phyloP scores from a whole-genome alignment of 2,797 vertebrate genomes.

The Eurystomus glaucurus region DNA sequence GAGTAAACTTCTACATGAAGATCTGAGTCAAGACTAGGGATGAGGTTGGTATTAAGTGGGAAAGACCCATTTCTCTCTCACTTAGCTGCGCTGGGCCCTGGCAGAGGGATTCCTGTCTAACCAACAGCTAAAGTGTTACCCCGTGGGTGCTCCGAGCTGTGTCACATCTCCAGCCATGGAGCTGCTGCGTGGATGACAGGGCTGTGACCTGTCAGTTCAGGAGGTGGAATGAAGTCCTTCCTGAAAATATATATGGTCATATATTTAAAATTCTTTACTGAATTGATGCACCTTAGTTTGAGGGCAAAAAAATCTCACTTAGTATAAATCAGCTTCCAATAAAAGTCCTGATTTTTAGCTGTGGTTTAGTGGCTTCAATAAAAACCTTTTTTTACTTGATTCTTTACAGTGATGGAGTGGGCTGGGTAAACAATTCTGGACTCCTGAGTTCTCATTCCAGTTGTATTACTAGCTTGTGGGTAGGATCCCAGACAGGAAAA shows the following conservation, averaged over 20 bases:
- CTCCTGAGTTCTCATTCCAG: neutral
- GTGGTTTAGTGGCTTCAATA: neutral
- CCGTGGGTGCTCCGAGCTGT: neutral
- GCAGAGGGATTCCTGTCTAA: neutral
- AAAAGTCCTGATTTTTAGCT: neutral
- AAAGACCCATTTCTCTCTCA: neutral
- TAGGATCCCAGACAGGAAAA: neutral
- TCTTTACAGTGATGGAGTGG: rapidly evolving
- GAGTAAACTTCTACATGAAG: neutral
- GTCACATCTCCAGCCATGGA: rapidly evolving
- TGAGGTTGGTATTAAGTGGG: neutral
- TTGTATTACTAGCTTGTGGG: neutral
- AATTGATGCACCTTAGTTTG: neutral
- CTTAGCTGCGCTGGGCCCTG: neutral
- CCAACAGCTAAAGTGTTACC: neutral
- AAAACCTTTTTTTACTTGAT: neutral
- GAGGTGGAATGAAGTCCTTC: neutral
- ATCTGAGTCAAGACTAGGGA: neutral
- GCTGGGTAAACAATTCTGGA: neutral
- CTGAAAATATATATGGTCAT: neutral
- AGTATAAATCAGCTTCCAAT: neutral
- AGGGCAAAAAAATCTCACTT: neutral
- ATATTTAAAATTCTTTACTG: neutral
- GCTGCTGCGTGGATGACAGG: neutral
- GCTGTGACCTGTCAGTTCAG: neutral